A percentile compares a stretch with the other conserved stretches of the same genome.
phyloP scores from a whole-genome alignment of 2,113 vertebrate species.

The Chaetodon trifascialis region DNA sequence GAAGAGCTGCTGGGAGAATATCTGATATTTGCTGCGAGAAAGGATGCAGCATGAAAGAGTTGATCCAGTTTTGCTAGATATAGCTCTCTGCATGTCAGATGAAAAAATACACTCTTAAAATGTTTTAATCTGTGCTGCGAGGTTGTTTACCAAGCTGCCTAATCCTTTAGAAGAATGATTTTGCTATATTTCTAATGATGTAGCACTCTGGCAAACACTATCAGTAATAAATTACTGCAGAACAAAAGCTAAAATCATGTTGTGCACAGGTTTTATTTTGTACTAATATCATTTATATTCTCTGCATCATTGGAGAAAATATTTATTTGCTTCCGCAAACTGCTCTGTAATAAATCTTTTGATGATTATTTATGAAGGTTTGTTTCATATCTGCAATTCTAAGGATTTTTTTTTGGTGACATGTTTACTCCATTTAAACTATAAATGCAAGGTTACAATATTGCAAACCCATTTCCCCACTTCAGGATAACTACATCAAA shows the following conservation, averaged over 20 bases:
- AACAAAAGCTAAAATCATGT: not conserved
- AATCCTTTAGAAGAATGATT: conserved; percentile 10
- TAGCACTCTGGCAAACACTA: not conserved
- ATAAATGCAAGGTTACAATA: not conserved
- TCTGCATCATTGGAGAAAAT: conserved; percentile 12
- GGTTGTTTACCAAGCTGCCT: not conserved
- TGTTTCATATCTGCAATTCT: not conserved
- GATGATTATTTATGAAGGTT: conserved; percentile 9
- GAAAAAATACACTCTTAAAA: not conserved
- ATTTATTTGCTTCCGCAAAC: conserved; percentile 3
- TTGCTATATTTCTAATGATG: not conserved
- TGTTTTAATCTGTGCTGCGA: no score
- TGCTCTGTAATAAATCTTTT: conserved; percentile 51
- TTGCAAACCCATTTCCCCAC: not conserved
- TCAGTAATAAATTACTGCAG: not conserved
- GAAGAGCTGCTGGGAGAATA: conserved; percentile 66
- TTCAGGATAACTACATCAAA: not conserved
- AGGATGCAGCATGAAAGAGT: conserved; percentile 84
- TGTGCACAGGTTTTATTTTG: conserved; percentile 10
- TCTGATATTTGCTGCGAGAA: conserved; percentile 84
- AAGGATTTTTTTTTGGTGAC: not conserved
- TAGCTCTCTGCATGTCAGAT: not conserved
- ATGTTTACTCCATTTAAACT: not conserved
- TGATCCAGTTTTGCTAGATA: conserved; percentile 82
- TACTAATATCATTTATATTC: conserved; percentile 22